Evolutionary conservation across 2,888 invertebrate species (phyloP), one percentile per base, ranked within the genome.

Genomic region (Ectobius pallidus): DNA sequence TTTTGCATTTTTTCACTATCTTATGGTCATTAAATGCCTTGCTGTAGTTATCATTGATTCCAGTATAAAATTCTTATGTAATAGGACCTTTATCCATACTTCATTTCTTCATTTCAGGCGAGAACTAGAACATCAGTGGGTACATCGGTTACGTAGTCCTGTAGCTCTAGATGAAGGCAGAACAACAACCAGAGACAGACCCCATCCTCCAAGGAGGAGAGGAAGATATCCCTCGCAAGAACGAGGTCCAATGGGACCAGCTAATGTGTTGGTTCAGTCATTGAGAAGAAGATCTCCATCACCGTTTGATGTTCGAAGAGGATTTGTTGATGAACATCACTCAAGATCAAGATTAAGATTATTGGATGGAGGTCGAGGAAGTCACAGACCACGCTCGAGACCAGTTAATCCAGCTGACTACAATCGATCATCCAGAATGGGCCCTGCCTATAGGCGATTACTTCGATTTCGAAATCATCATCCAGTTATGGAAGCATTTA

Each of bases 91-190:
- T n/a, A n/a, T n/a, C n/a, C n/a, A n/a, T n/a, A n/a, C n/a, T n/a
- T n/a, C n/a, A n/a, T n/a, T 42, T 67, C 67, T 52, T 58, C 7
- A 30, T 14, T 69, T 14, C 58, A 77, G 77, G 39, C 78, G 78
- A n/a, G 79, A 80, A 61, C 70, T 79, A 14, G 85, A 85, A 77
- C 74, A 75, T 44, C 77, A 75, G 70, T 77, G 77, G 77, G 67
- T 73, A 14, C 63, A 74, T 71, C 74, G 74, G 9, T 61, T 74
- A 2, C 71, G 72, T n/a, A 74, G 71, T 44, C 76, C 74, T 2
- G 73, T 73, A 34, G 71, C 73, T 20, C 18, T 74, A 20, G 65
- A 71, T 46, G 61, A 69, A 16, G 6, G 7, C 11, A 11, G 11
- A 6, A 2, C 44, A 18, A 3, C 46, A 44, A 25, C 14, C 1